Evolutionary conservation across 2,888 invertebrate genomes (phyloP).

Genomic region (Aspidapion aeneum): DNA sequence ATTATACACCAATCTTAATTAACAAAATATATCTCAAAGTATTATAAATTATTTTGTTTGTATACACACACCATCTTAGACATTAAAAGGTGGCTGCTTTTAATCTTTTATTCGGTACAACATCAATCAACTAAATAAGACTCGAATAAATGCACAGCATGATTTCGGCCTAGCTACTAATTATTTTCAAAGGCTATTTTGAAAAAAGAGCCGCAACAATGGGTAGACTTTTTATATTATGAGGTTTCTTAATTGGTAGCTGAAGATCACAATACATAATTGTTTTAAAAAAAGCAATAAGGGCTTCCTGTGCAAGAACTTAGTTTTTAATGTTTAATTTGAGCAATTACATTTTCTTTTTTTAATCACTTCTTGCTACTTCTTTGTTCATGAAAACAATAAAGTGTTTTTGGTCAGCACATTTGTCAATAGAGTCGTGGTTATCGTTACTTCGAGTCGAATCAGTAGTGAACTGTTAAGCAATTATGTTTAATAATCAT

Average conservation of each 20-base stretch:
- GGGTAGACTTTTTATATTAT: constrained; percentile 3
- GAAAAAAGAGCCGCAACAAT: constrained; percentile 1
- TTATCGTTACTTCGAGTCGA: no score
- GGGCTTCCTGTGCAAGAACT: no score
- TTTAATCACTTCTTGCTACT: no score
- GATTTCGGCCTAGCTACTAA: constrained; percentile 1
- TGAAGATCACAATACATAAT: no score
- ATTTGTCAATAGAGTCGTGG: no score
- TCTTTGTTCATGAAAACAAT: no score
- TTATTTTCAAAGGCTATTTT: constrained; percentile 3
- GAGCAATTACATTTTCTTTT: no score
- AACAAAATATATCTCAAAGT: not conserved
- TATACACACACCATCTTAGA: not conserved
- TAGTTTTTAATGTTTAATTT: no score
- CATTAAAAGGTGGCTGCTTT: not conserved
- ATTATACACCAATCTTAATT: not conserved
- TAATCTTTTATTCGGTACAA: not conserved
- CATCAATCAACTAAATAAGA: constrained; percentile 1
- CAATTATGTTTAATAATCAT: no score
- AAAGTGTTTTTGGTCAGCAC: no score
- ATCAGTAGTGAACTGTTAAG: no score
- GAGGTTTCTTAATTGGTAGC: not conserved
- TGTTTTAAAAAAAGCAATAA: no score
- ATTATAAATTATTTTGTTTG: not conserved
- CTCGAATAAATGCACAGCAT: not conserved